phyloP scores from a whole-genome alignment of 1,140 invertebrate species.

The Pseudomyrmex pallidus region DNA sequence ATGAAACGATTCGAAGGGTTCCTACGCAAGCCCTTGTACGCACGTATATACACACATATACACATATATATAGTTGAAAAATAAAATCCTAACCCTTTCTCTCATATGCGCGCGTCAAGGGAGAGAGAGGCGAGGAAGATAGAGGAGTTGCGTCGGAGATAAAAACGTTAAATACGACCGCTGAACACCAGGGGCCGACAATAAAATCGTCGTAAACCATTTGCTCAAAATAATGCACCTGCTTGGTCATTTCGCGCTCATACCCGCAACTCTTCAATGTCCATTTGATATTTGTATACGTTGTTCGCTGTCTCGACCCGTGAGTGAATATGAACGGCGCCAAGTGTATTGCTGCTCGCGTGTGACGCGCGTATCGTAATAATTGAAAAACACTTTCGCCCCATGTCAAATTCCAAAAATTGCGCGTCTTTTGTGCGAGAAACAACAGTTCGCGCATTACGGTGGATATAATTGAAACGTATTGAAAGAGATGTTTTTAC shows the following conservation, averaged over 20 bases:
- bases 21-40: slow-evolving; percentile 58
- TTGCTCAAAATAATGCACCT: slow-evolving; percentile 67
- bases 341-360: not conserved
- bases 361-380: not conserved
- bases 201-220: slow-evolving; percentile 75
- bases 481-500: not conserved
- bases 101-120: not conserved
- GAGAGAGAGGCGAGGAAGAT: not conserved
- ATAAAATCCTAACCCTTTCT: slow-evolving; percentile 74
- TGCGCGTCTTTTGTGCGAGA: not conserved
- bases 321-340: not conserved
- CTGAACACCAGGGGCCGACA: slow-evolving; percentile 78
- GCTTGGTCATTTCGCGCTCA: slow-evolving; percentile 46
- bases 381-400: too few species aligned
- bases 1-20: slow-evolving; percentile 65
- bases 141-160: slow-evolving; percentile 72
- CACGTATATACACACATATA: too few species aligned
- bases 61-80: slow-evolving; percentile 38
- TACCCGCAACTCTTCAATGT: slow-evolving; percentile 8
- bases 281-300: slow-evolving; percentile 11
- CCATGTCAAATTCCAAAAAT: not conserved
- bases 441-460: not conserved
- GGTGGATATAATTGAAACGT: not conserved
- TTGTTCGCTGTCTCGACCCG: not conserved
- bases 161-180: slow-evolving; percentile 82